Conservation (phyloP, 1,140 invertebrate genomes). For the Drosophila rufa region DNA sequence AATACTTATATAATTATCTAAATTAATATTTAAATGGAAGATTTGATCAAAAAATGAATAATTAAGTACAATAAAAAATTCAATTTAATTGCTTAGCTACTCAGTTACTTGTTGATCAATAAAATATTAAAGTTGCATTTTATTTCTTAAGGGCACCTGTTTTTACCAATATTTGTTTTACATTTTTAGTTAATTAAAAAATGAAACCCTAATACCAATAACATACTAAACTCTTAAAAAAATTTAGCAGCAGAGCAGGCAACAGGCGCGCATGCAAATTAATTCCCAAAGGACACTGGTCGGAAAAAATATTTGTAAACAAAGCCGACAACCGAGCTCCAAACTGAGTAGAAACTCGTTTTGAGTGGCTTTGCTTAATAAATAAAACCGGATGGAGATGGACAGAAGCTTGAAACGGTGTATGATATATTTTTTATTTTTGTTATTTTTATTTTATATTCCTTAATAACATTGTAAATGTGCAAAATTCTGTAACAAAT, state of each 20-base stretch:
- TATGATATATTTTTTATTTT: too few relatives aligned
- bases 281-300: conserved; percentile 25
- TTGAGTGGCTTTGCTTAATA: not conserved
- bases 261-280: conserved; percentile 60
- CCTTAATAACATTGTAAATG: too few relatives aligned
- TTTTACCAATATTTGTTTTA: too few relatives aligned
- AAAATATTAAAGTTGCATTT: too few relatives aligned
- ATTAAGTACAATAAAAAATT: too few relatives aligned
- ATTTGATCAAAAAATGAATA: too few relatives aligned
- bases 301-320: conserved; percentile 61
- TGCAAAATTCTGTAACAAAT: too few relatives aligned
- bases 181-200: not conserved
- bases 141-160: too few relatives aligned
- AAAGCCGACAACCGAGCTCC: conserved; percentile 24
- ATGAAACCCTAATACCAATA: not conserved
- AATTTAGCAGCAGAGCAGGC: conserved; percentile 26
- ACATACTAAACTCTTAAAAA: not conserved
- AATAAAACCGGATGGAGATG: not conserved
- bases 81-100: too few relatives aligned
- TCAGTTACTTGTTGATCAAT: too few relatives aligned
- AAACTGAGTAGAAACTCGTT: not conserved
- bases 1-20: not conserved
- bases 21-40: not conserved
- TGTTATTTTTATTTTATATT: too few relatives aligned
- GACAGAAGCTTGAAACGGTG: too few relatives aligned